Base-by-base conservation (phyloP, 2,888 invertebrate genomes). In the Lycaena phlaeas region DNA sequence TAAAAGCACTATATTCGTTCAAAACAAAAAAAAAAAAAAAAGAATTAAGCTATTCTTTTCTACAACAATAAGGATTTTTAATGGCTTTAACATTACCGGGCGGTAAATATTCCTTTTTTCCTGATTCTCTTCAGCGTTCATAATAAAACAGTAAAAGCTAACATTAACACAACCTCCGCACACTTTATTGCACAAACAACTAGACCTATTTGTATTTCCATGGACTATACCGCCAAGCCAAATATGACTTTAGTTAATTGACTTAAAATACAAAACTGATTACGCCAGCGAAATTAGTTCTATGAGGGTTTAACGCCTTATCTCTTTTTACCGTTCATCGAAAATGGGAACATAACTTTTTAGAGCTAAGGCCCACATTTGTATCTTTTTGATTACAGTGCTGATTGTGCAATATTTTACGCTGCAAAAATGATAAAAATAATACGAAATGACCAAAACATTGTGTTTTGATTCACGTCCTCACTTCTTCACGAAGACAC, bases 281-380 rank as follows among this genome's bases (percentile, higher is more conserved):
- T 22, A 15, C 12, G 9, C 4, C 10, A 6, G 11, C 12, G 6
- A 17, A 34, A 11, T 22, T 22, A 18, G 9, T 11, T 11, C 22
- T 34, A 9, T 18, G 22, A 12, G 34, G 34, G 34, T 18, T 22
- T 22, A 34, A 34, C 12, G 34, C 34, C 14, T 22, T 34, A 34
- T 34, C 34, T 34, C 11, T 34, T 17, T 34, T 34, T 22, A 34
- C n/a, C 1, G 34, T 34, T 34, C 12, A 34, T 22, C 14, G 34
- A 22, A 34, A 34, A 34, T 3, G n/a, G 34, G 18, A 34, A 2
- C 14, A 12, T 34, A 22, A 12, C 22, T 7, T 1, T 12, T 34
- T 22, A 4, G 2, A 4, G 4, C 2, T 11, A 34, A 22, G 12
- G 34, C 1, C 3, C 7, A 12, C 10, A 22, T 34, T 22, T 22